These are phyloP conservation scores for Phragmatobia fuliginosa DNA, from an alignment of 2,888 invertebrate species.

Conservation along the genomic window DNA sequence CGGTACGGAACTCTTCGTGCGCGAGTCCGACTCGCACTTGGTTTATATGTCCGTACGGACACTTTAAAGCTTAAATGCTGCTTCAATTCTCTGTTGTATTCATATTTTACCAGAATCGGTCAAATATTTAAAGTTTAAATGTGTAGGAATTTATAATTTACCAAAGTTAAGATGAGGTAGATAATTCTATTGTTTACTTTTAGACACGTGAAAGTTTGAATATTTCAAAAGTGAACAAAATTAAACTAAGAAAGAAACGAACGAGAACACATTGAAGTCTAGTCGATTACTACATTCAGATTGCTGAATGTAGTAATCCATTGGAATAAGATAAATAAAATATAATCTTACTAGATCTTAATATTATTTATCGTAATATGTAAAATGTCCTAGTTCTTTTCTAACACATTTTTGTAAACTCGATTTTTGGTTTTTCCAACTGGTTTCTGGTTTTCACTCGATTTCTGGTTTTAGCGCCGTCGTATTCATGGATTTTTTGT, in stretches of 20 bases:
- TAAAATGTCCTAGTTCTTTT: neutral
- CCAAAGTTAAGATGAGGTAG: too few relatives aligned
- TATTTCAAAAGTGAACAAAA: too few relatives aligned
- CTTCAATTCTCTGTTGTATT: neutral
- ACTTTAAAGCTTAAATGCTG: neutral
- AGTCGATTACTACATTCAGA: neutral
- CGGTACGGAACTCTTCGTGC: too few relatives aligned
- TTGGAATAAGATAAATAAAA: neutral
- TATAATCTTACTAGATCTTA: neutral
- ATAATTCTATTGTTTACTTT: too few relatives aligned
- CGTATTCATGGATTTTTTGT: neutral
- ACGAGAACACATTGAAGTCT: neutral
- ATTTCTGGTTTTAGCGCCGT: too few relatives aligned
- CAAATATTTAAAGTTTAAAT: neutral
- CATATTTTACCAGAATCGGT: neutral
- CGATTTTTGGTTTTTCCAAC: neutral
- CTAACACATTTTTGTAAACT: neutral
- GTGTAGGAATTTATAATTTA: too few relatives aligned
- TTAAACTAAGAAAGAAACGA: too few relatives aligned
- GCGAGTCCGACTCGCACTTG: too few relatives aligned
- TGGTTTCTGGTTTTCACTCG: too few relatives aligned
- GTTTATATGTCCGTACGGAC: too few relatives aligned
- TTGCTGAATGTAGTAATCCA: too few relatives aligned
- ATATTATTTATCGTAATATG: neutral
- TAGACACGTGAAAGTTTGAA: too few relatives aligned